Conservation (phyloP, 2,797 vertebrate species). For the Anguilla obscura region DNA sequence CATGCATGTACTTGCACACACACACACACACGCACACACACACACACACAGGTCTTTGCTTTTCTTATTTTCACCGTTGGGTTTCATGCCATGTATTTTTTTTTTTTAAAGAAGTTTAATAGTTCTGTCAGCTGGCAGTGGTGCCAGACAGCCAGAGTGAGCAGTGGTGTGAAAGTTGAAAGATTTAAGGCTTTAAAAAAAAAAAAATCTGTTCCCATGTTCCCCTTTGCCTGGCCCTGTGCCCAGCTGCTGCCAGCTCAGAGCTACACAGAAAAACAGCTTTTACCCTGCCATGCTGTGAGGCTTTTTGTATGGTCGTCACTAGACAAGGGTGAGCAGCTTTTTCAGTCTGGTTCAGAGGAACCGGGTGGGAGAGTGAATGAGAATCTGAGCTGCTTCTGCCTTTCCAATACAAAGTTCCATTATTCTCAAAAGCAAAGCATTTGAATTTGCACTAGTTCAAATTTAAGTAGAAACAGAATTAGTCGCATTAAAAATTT, state of each 20-base stretch:
- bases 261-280: background rate
- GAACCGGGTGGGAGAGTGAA: background rate
- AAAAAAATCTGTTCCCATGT: background rate
- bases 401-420: background rate
- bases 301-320: conserved; percentile 1
- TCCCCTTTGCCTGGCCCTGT: background rate
- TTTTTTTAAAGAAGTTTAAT: background rate
- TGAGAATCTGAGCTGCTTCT: background rate
- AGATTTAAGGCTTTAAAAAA: background rate
- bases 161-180: conserved; percentile 5
- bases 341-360: background rate
- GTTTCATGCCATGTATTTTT: background rate
- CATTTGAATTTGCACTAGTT: background rate
- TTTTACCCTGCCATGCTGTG: background rate
- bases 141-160: background rate
- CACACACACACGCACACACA: background rate
- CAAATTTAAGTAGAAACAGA: background rate
- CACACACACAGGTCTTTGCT: background rate
- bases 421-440: background rate
- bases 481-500: background rate
- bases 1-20: background rate
- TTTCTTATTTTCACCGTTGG: background rate
- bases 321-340: background rate
- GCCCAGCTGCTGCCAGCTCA: background rate
- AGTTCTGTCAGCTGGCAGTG: background rate